These are phyloP conservation scores for Drosophila sp. DNA, from an alignment of 1,140 invertebrate species.

Conservation along the genomic window DNA sequence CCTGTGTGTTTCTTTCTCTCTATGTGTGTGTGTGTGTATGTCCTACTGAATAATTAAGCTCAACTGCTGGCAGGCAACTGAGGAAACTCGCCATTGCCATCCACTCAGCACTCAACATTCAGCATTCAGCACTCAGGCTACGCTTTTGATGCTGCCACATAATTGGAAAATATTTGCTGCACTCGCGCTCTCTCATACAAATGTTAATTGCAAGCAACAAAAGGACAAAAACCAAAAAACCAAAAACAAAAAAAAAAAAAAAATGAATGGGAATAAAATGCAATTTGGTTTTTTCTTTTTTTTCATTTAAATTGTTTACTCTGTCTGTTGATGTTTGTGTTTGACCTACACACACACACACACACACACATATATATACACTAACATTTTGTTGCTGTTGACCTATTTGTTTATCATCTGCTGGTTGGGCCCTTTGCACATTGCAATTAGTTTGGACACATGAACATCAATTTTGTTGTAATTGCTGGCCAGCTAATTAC, in stretches of 20 bases:
- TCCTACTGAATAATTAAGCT: conserved; percentile 69
- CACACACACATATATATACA: not conserved
- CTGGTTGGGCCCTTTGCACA: not conserved
- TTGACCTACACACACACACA: conserved; percentile 33
- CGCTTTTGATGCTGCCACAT: conserved; percentile 43
- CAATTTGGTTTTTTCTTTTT: conserved; percentile 46
- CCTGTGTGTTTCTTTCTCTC: conserved; percentile 24
- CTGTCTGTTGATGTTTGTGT: conserved; percentile 47
- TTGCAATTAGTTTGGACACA: conserved; percentile 11
- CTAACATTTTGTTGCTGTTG: conserved; percentile 13
- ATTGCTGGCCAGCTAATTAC: conserved; percentile 19
- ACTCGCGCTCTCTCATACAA: conserved; percentile 36
- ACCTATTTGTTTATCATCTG: conserved; percentile 1
- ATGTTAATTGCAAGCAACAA: conserved; percentile 51
- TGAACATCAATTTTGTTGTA: conserved; percentile 15
- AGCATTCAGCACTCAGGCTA: not conserved
- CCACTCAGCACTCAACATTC: not conserved
- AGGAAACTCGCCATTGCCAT: conserved; percentile 21
- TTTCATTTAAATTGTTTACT: conserved; percentile 46
- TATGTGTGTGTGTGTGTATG: conserved; percentile 41
- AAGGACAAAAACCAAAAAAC: conserved; percentile 6
- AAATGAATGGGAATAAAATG: conserved; percentile 29
- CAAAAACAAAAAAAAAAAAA: conserved; percentile 16
- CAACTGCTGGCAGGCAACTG: conserved; percentile 25
- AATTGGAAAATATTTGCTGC: conserved; percentile 65